Percentiles rank a stretch among this genome's conserved stretches.
Conservation (phyloP, 1,140 invertebrate genomes). For the Drosophila sturtevanti region DNA sequence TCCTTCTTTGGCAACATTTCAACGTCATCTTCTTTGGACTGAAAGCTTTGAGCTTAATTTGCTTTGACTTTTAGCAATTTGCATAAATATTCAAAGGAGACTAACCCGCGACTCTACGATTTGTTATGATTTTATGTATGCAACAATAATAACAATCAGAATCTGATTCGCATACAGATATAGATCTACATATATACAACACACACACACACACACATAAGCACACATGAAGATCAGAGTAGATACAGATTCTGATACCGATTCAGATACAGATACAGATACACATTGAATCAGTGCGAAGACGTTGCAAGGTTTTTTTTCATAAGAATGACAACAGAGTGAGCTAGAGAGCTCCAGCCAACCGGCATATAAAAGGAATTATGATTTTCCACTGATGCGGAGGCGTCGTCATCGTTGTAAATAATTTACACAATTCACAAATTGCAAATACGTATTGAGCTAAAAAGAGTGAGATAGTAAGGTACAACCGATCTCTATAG, state of each 20-base stretch:
- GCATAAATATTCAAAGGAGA: constrained; percentile 68
- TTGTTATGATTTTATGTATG: constrained; percentile 70
- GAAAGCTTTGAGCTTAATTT: constrained; percentile 77
- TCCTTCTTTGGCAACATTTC: constrained; percentile 43
- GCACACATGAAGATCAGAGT: neutral
- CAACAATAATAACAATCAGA: constrained; percentile 72
- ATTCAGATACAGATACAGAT: constrained; percentile 24
- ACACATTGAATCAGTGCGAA: constrained; percentile 35
- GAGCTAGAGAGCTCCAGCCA: neutral
- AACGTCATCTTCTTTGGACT: constrained; percentile 65
- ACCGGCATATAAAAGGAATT: constrained; percentile 47
- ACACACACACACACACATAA: no score
- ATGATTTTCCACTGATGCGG: constrained; percentile 57
- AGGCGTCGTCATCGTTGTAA: constrained; percentile 49
- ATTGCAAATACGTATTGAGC: constrained; percentile 11
- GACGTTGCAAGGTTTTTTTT: constrained; percentile 57
- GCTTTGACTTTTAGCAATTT: constrained; percentile 79
- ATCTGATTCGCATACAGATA: constrained; percentile 41
- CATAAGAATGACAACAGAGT: constrained; percentile 52
- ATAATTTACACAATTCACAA: constrained; percentile 34
- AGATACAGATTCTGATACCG: neutral
- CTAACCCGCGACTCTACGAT: constrained; percentile 38
- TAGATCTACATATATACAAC: no score
- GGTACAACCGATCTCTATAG: neutral
- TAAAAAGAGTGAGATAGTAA: neutral